Conservation (phyloP, 2,888 invertebrate species). For the Drosophila conformis region DNA sequence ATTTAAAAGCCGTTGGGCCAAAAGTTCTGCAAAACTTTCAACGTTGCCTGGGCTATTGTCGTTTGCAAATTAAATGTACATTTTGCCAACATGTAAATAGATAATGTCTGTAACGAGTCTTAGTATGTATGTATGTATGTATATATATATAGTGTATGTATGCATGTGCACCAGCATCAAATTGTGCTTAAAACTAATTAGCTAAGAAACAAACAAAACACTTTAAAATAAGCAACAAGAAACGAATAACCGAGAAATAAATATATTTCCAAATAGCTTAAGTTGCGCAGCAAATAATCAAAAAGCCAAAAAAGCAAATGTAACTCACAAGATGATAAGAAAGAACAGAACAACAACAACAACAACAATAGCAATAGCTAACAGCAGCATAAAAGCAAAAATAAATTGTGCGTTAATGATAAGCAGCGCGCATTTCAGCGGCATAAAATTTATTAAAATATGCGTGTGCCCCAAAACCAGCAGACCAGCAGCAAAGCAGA, state of each 20-base stretch:
- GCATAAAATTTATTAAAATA: slow-evolving; percentile 81
- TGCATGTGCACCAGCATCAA: slow-evolving; percentile 36
- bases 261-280: slow-evolving; percentile 52
- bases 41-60: slow-evolving; percentile 55
- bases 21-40: slow-evolving; percentile 61
- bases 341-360: slow-evolving; percentile 29
- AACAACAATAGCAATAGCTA: slow-evolving; percentile 33
- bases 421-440: slow-evolving; percentile 76
- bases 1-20: slow-evolving; percentile 72
- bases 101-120: slow-evolving; percentile 58
- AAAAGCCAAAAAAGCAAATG: slow-evolving; percentile 78
- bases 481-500: slow-evolving; percentile 14
- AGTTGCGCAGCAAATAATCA: slow-evolving; percentile 76
- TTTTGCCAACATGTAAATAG: slow-evolving; percentile 73
- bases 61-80: slow-evolving; percentile 75
- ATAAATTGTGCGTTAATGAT: slow-evolving; percentile 82
- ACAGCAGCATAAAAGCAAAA: slow-evolving; percentile 74
- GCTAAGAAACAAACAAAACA: slow-evolving; percentile 52
- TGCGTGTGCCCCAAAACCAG: slow-evolving; percentile 57
- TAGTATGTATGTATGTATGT: slow-evolving; percentile 17
- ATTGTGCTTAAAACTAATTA: slow-evolving; percentile 67
- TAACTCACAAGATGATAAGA: slow-evolving; percentile 78
- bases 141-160: slow-evolving; percentile 2
- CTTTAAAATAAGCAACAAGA: slow-evolving; percentile 40
- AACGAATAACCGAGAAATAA: slow-evolving; percentile 24